Conservation (phyloP, 2,888 invertebrate genomes). For the Cantharis rufa region DNA sequence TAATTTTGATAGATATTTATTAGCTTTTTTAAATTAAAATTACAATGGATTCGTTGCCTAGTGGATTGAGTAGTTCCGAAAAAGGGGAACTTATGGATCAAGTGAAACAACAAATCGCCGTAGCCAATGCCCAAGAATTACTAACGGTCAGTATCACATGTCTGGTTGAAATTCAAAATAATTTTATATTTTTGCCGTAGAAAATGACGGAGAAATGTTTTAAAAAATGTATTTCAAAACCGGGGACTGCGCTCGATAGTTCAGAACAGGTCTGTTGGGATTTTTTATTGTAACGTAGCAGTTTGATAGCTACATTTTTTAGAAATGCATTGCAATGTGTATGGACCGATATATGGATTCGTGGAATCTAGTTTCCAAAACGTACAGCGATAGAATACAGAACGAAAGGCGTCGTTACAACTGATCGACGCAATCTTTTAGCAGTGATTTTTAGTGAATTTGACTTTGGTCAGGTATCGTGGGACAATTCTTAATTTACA, state of each 20-base stretch:
- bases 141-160: constrained; percentile 66
- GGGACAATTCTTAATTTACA: not conserved
- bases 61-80: constrained; percentile 68
- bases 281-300: not conserved
- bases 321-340: constrained; percentile 97
- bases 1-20: not conserved
- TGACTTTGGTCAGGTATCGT: not conserved
- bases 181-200: constrained; percentile 56
- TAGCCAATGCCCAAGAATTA: constrained; percentile 92
- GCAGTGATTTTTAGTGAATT: not conserved
- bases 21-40: constrained; percentile 14
- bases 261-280: constrained; percentile 72
- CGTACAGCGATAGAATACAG: constrained; percentile 84
- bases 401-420: constrained; percentile 64
- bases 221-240: constrained; percentile 89
- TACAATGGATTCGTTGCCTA: constrained; percentile 64
- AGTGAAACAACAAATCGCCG: constrained; percentile 92
- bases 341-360: constrained; percentile 98
- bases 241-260: constrained; percentile 85
- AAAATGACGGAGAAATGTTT: constrained; percentile 99
- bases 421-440: not conserved
- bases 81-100: constrained; percentile 91
- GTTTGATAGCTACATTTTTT: constrained; percentile 45
- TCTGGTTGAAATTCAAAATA: constrained; percentile 10
- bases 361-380: constrained; percentile 89